Evolutionary conservation across 2,797 vertebrate species (phyloP).

Genomic region (Danio choprae): DNA sequence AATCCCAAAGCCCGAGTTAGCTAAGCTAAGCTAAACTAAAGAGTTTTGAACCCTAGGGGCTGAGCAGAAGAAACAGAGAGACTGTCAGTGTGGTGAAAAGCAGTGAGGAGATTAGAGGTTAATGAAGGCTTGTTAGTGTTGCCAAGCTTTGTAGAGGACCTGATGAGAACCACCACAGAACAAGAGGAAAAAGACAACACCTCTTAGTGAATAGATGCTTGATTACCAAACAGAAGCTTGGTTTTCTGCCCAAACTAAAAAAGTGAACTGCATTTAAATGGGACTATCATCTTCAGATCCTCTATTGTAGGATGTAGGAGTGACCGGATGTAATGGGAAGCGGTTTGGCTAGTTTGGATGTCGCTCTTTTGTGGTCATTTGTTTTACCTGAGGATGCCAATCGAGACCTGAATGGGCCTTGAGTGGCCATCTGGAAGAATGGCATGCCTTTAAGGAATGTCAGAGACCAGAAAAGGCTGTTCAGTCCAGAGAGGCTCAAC

Average conservation of each 20-base stretch:
- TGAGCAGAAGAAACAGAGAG: conserved; percentile 12
- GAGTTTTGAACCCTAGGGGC: conserved; percentile 29
- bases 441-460: conserved; percentile 54
- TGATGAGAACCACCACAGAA: conserved; percentile 43
- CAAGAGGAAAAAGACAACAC: background rate
- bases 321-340: conserved; percentile 44
- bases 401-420: conserved; percentile 44
- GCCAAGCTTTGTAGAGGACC: conserved; percentile 53
- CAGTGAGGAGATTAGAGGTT: conserved; percentile 67
- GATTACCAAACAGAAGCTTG: conserved; percentile 7
- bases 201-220: conserved; percentile 12
- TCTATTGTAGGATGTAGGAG: conserved; percentile 37
- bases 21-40: conserved; percentile 19
- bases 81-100: conserved; percentile 53
- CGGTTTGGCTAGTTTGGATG: conserved; percentile 37
- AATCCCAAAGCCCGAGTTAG: conserved; percentile 38
- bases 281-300: conserved; percentile 51
- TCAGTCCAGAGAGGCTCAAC: conserved; percentile 51
- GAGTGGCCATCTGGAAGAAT: conserved; percentile 47
- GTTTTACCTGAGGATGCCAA: conserved; percentile 47
- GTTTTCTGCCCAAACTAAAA: background rate
- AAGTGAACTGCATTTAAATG: conserved; percentile 18
- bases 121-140: conserved; percentile 67
- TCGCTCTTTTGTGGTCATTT: background rate
- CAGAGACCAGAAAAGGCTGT: conserved; percentile 59